Evolutionary conservation across 2,113 vertebrate genomes (phyloP), one percentile per base, ranked within the genome.

Genomic region (Zapornia atra): DNA sequence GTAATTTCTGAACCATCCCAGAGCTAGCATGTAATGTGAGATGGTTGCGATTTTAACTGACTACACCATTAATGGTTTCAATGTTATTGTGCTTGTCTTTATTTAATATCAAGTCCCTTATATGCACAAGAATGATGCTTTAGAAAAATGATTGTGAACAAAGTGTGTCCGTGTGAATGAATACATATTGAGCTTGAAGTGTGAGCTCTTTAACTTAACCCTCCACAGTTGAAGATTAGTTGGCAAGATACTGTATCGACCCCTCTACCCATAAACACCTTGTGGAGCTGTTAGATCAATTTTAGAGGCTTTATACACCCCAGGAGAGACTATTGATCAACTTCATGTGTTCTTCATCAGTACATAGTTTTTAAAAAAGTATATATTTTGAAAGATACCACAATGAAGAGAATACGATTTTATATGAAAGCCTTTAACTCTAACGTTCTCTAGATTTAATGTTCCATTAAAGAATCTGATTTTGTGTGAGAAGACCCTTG

Each of bases 221-320:
- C 64, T 92, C 84, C 61, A 50, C 57, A 59, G 60, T 0, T 70
- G 76, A 90, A 91, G 77, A 92, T 91, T 83, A 90, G 64, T 77
- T 93, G 66, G 69, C 77, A 89, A 78, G 73, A 78, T 65, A 70
- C 34, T 21, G 26, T 84, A 93, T 88, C 34, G 73, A 93, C 71
- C 86, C 94, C 82, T 56, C 40, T 88, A 78, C 87, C 77, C 86
- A 79, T 91, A 92, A 94, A 71, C 94, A 95, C 71, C 87, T 94
- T 54, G 46, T 79, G 94, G 92, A 95, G 64, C 79, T 59, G 44
- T 81, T 77, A 77, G 90, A 95, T 96, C 77, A 88, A 96, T 89
- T 77, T 72, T 57, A 86, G 75, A 94, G 69, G 59, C 73, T 92
- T 84, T 84, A 26, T 65, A 31, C 40, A 46, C 64, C 77, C 61